Evolutionary conservation across 92 coral and sea anemone genomes (phyloP), one percentile per base, ranked within the genome.

Genomic region (Chrysogorgia sp.): DNA sequence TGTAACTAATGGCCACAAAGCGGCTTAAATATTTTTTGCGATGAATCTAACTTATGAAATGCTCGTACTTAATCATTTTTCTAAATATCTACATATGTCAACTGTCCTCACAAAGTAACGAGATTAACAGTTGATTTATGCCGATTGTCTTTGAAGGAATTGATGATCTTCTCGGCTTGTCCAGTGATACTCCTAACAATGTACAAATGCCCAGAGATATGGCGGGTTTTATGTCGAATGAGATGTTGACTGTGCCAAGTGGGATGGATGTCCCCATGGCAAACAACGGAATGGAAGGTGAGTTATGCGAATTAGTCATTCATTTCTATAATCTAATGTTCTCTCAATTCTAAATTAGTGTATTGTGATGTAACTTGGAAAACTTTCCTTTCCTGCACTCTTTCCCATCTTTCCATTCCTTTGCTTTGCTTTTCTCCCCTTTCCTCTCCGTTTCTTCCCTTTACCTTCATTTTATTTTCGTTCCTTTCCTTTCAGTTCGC

Each of bases 161-260:
- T 70, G 81, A 43, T 10, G 88, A 84, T 74, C 72, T 84, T 17
- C 49, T 84, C 52, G 88, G 88, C 20, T 70, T 77, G 67, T 61
- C 77, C 33, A 56, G 75, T 35, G 62, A 43, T 1, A 34, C 26
- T 28, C 28, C 67, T 14, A 60, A 7, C 24, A 32, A 47, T 37
- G 63, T 15, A 40, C 57, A 61, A 31, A 47, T 47, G 53, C 53
- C 53, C 15, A 2, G 26, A 30, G 48, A 47, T 29, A 69, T 69
- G 60, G 19, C 76, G 3, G 76, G 48, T 22, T 69, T 69, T 31
- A 69, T 69, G 76, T 28, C 48, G 32, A 69, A 69, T 41, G 34
- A 69, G 26, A 24, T 35, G n/a, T 15, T 59, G 21, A 13, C 76
- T 2, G 59, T 15, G 8, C 26, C 55, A 2, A 23, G 37, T 31